Evolutionary conservation across 1,140 invertebrate genomes (phyloP).

Genomic region (Oppia nitens): DNA sequence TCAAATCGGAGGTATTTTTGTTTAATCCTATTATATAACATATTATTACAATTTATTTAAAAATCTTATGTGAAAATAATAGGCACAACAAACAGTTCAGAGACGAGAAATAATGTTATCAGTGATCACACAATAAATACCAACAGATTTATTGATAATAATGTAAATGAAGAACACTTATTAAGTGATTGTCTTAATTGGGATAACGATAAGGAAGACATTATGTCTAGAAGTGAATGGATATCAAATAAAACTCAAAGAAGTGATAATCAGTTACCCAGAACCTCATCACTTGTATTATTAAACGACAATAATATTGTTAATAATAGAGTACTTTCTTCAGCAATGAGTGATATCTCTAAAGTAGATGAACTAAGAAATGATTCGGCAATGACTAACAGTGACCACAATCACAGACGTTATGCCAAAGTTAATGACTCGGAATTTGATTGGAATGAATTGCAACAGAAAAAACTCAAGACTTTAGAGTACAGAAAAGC

Average conservation of each 20-base stretch:
- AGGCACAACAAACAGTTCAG: too few relatives aligned
- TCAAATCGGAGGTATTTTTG: conserved; percentile 8
- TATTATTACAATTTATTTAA: too few relatives aligned
- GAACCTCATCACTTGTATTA: background rate
- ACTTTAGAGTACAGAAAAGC: background rate
- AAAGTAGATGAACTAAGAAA: background rate
- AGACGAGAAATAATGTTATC: too few relatives aligned
- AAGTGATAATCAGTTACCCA: background rate
- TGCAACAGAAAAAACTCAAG: background rate
- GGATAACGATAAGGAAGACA: background rate
- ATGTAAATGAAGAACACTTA: background rate
- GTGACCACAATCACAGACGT: background rate
- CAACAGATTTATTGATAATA: too few relatives aligned
- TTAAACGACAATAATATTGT: conserved; percentile 3
- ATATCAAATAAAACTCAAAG: background rate
- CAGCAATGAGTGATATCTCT: background rate
- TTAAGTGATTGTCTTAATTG: background rate
- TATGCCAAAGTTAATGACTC: background rate
- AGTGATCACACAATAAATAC: too few relatives aligned
- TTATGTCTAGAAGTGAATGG: background rate
- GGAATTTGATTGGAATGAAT: background rate
- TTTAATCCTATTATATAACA: conserved; percentile 1
- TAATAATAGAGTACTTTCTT: background rate
- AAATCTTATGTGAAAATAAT: too few relatives aligned
- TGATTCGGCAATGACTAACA: background rate